Evolutionary conservation across 2,113 vertebrate species (phyloP), one percentile per base, ranked within the genome.

Genomic region (Pogonocichla stellata): DNA sequence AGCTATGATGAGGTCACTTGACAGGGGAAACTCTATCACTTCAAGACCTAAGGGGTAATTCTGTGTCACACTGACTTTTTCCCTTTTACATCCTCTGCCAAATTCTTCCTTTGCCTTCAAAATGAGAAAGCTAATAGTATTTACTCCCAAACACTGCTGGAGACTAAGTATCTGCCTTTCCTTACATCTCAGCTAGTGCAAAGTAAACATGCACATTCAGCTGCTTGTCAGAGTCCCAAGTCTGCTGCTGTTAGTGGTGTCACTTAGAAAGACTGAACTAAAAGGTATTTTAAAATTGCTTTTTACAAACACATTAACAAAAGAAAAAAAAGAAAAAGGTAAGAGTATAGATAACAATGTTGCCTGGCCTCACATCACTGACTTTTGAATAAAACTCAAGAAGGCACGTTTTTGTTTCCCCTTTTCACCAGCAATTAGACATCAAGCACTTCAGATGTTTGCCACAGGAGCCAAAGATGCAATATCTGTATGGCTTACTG

Each of bases 211-310:
- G 1, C 5, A 51, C 10, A 3, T 20, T 29, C 31, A 70, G 38
- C 23, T 65, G 50, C 50, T 60, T 31, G 28, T 36, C 40, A 9
- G 16, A 64, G 64, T n/a, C 36, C 28, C 4, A 34, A 16, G 53
- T n/a, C 26, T 65, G 43, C 43, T 0, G 0, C 2, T n/a, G 9
- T 28, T 53, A 36, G 24, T 4, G 9, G 8, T 6, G 12, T 17
- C 45, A 84, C 4, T 12, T 33, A 78, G 33, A 81, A 88, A 65
- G 7, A 77, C 38, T 20, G 14, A 20, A 19, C 40, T 24, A 29
- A 33, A 36, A 20, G 3, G 5, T 22, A 22, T 25, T 43, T 88
- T 33, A 47, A 29, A 48, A 48, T 56, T 40, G 43, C 24, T 92
- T 89, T 67, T 47, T 38, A 80, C 12, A 75, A 45, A 36, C 33